Evolutionary conservation across 1,140 invertebrate genomes (phyloP).

Genomic region (Drosophila nannoptera): DNA sequence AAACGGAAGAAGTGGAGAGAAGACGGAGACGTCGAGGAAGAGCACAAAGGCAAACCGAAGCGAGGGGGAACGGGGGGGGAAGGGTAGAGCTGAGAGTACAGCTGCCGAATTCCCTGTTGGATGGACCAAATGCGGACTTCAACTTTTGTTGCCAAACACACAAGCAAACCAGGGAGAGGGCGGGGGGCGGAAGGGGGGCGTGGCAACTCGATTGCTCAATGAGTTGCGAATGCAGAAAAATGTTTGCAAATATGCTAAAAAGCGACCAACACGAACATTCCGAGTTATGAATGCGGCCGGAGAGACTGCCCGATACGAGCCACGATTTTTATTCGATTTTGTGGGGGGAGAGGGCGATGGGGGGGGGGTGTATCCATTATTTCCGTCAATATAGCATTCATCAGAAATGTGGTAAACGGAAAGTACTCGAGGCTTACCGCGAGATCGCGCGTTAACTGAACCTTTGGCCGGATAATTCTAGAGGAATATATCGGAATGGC

Average conservation of each 20-base stretch:
- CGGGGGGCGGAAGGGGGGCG: neutral
- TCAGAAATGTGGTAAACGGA: neutral
- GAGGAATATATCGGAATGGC: no score
- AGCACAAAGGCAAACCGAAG: slow-evolving; percentile 5
- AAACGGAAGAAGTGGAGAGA: slow-evolving; percentile 38
- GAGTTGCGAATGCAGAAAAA: slow-evolving; percentile 50
- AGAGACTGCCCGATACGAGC: slow-evolving; percentile 15
- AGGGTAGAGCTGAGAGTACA: slow-evolving; percentile 13
- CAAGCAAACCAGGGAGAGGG: neutral
- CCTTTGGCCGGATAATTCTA: no score
- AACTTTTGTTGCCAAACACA: slow-evolving; percentile 1
- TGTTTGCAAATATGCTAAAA: slow-evolving; percentile 50
- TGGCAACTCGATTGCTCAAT: slow-evolving; percentile 53
- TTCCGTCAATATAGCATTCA: no score
- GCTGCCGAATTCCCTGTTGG: slow-evolving; percentile 21
- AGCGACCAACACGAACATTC: slow-evolving; percentile 4
- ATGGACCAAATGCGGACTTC: slow-evolving; percentile 13
- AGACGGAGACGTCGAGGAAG: no score
- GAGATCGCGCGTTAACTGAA: neutral
- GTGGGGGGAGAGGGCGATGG: no score
- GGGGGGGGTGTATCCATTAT: no score
- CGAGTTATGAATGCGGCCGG: slow-evolving; percentile 21
- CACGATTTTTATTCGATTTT: no score
- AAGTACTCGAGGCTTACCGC: slow-evolving; percentile 9
- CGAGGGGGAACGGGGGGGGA: neutral